Evolutionary conservation across 2,888 invertebrate species (phyloP).

Genomic region (Lepeophtheirus nordmannii): DNA sequence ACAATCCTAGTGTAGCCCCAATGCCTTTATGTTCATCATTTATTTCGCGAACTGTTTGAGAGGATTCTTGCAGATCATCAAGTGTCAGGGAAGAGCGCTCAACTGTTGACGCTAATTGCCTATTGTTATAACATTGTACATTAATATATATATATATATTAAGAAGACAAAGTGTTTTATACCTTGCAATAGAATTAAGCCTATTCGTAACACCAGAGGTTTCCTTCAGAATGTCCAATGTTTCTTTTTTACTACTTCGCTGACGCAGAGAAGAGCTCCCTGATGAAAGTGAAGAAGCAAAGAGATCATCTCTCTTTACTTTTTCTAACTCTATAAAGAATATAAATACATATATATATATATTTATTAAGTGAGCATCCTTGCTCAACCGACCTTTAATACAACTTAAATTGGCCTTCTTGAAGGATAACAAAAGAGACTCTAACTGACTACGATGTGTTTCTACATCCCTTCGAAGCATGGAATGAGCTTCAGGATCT

Average conservation of each 20-base stretch:
- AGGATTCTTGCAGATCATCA: slow-evolving; percentile 27
- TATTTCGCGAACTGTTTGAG: slow-evolving; percentile 30
- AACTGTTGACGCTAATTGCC: slow-evolving; percentile 18
- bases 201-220: neutral
- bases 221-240: neutral
- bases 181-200: neutral
- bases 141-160: too few relatives aligned
- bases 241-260: neutral
- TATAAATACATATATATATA: neutral
- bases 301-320: neutral
- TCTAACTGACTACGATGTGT: slow-evolving; percentile 1
- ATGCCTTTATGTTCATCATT: slow-evolving; percentile 36
- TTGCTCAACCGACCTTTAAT: neutral
- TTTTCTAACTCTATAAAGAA: neutral
- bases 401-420: slow-evolving; percentile 14
- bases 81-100: slow-evolving; percentile 12
- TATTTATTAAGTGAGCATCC: too few relatives aligned
- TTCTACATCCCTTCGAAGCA: slow-evolving; percentile 13
- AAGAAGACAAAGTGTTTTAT: neutral
- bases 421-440: neutral
- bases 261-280: too few relatives aligned
- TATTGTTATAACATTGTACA: neutral
- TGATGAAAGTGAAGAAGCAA: neutral
- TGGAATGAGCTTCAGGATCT: neutral
- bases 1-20: slow-evolving; percentile 38